Conservation (phyloP, 2,113 vertebrate species). For the Lampris incognitus region DNA sequence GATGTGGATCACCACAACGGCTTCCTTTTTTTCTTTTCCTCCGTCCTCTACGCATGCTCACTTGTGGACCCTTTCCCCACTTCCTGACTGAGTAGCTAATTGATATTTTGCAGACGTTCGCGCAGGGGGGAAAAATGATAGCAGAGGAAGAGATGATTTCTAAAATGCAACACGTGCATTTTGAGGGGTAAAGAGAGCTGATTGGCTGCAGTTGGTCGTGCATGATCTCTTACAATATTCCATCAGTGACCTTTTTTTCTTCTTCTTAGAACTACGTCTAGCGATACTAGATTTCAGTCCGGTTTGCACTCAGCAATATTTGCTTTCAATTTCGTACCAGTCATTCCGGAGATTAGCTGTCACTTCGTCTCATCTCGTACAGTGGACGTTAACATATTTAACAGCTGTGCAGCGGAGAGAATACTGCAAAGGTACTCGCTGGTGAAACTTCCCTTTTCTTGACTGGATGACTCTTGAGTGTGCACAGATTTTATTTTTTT, state of each 20-base stretch:
- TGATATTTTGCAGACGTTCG: slow-evolving; percentile 11
- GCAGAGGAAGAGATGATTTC: background rate
- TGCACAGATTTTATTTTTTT: background rate
- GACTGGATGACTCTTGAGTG: background rate
- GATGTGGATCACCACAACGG: too few relatives aligned
- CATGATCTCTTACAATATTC: background rate
- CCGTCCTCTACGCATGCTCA: too few relatives aligned
- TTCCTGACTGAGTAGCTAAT: background rate
- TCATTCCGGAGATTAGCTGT: background rate
- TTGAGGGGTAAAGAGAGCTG: background rate
- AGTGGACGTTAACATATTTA: background rate
- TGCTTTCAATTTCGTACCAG: background rate
- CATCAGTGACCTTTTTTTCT: background rate
- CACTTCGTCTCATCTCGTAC: background rate
- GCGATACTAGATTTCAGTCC: too few relatives aligned
- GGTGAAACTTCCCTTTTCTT: background rate
- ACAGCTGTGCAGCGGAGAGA: background rate
- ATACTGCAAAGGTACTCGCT: background rate
- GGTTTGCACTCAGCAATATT: background rate
- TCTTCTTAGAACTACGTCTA: too few relatives aligned
- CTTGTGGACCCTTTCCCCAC: background rate
- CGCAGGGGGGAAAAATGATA: background rate
- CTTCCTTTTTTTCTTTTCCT: too few relatives aligned
- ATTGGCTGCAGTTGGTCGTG: background rate
- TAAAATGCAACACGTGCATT: too few relatives aligned